Base-by-base conservation (phyloP, 2,888 invertebrate genomes). In the Pachycephus smyrnensis region DNA sequence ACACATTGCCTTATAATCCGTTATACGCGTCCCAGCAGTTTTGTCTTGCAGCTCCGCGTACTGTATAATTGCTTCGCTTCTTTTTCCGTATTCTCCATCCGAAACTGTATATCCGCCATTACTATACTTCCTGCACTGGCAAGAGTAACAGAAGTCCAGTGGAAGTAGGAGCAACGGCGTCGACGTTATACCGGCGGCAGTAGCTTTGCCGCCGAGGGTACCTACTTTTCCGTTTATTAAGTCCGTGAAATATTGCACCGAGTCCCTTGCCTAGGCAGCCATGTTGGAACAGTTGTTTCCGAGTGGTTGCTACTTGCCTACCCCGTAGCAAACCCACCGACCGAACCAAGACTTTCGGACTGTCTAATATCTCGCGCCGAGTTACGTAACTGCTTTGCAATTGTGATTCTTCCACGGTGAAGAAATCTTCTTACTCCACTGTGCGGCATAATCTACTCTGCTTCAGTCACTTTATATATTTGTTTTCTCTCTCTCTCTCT, bases 351-450 rank as follows among this genome's bases (percentile, higher is more conserved):
- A 32, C 12, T 35, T 73, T 82, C 79, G 80, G 85, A 85, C 84
- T 82, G 81, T 85, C 85, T 87, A 87, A 86, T 87, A 86, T 83
- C 73, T 73, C 82, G 84, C 80, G 77, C 81, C 69, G 84, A 85
- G 85, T 86, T 86, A 87, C 87, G 83, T 85, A 86, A 84, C 86
- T 86, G 82, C 82, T 87, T 86, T 84, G 87, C 86, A 86, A 87
- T 87, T 86, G 85, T 86, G 84, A 87, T 87, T 86, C 86, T 82
- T 86, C 81, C 77, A 77, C 77, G 76, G 80, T 78, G 82, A 84
- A 84, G n/a, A n/a, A n/a, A 84, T 84, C 83, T 82, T 82, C 81
- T 80, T 75, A 80, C 76, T 68, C 40, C 79, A 40, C 40, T 40
- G 4, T 15, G 40, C 40, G 40, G 4, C 76, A 76, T 75, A 78